These are phyloP conservation scores for Thunnus maccoyii DNA, from an alignment of 2,113 vertebrate genomes.

Conservation along the genomic window DNA sequence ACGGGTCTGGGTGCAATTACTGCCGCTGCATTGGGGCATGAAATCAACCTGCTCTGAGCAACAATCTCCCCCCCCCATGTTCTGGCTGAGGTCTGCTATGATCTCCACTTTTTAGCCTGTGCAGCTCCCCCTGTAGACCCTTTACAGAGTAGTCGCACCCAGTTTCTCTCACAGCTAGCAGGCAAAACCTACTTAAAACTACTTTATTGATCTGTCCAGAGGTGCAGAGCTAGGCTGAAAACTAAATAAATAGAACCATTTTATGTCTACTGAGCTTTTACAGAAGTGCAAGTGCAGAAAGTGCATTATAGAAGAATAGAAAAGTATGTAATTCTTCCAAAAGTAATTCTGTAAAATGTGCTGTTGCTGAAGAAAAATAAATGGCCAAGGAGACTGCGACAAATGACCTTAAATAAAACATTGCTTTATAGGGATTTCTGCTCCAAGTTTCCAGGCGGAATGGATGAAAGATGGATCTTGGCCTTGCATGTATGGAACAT, in stretches of 20 bases:
- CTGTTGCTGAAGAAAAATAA: slow-evolving; percentile 71
- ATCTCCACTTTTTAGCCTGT: slow-evolving; percentile 65
- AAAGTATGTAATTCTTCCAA: slow-evolving; percentile 67
- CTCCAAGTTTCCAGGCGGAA: slow-evolving; percentile 77
- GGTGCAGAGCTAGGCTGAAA: slow-evolving; percentile 81
- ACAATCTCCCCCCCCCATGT: slow-evolving; percentile 81
- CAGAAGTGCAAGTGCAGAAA: slow-evolving; percentile 77
- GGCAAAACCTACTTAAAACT: slow-evolving; percentile 79
- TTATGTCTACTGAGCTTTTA: slow-evolving; percentile 79
- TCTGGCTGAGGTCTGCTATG: slow-evolving; percentile 92
- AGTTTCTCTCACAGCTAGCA: slow-evolving; percentile 76
- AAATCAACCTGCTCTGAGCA: slow-evolving; percentile 93
- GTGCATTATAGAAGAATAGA: slow-evolving; percentile 70
- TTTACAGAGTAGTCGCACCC: slow-evolving; percentile 80
- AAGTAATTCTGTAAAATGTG: slow-evolving; percentile 74
- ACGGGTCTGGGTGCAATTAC: slow-evolving; percentile 97
- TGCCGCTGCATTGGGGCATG: slow-evolving; percentile 93
- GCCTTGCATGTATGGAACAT: slow-evolving; percentile 80
- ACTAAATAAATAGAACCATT: slow-evolving; percentile 75
- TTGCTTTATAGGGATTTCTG: slow-evolving; percentile 72
- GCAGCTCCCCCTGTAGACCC: slow-evolving; percentile 72
- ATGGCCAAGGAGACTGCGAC: slow-evolving; percentile 66
- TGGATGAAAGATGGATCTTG: slow-evolving; percentile 78
- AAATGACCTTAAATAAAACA: slow-evolving; percentile 80
- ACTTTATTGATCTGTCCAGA: slow-evolving; percentile 81